Conservation (phyloP, 2,113 vertebrate species). For the Myotis lucifugus region DNA sequence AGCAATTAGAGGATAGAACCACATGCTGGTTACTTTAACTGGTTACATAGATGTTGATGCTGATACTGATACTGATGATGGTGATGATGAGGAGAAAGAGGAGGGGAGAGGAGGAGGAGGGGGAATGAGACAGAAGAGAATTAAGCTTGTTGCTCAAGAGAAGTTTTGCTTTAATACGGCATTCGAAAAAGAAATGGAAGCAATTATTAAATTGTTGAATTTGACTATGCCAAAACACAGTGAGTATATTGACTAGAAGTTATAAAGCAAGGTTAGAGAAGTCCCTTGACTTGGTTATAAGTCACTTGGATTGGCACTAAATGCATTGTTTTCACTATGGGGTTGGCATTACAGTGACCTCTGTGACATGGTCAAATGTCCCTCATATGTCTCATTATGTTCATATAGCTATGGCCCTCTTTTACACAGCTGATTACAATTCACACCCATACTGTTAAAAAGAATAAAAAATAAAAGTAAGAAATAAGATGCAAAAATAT, state of each 20-base stretch:
- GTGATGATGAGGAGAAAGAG: too few species aligned
- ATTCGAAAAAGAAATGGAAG: slow-evolving; percentile 50
- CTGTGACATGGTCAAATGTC: not conserved
- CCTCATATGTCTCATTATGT: not conserved
- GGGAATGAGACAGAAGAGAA: slow-evolving; percentile 69
- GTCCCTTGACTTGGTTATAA: slow-evolving; percentile 46
- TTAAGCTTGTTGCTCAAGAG: slow-evolving; percentile 40
- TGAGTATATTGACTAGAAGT: not conserved
- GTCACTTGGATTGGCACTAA: slow-evolving; percentile 5
- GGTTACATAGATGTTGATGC: slow-evolving; percentile 33
- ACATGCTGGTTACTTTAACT: slow-evolving; percentile 21
- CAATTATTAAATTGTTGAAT: slow-evolving; percentile 27
- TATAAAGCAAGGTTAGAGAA: slow-evolving; percentile 56
- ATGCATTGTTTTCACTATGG: not conserved
- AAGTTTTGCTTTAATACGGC: slow-evolving; percentile 29
- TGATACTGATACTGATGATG: not conserved
- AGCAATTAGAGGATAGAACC: slow-evolving; percentile 53
- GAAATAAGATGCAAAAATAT: not conserved
- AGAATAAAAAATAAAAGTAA: not conserved
- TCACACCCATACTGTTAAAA: not conserved
- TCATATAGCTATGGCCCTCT: not conserved
- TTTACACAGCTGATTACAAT: not conserved
- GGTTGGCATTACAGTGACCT: not conserved
- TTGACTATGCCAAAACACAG: slow-evolving; percentile 13
- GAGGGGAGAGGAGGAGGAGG: not conserved